A percentile compares a stretch with the other conserved stretches of the same genome.
phyloP scores from a whole-genome alignment of 2,797 vertebrate genomes.

The Percopsis omiscomaycus region DNA sequence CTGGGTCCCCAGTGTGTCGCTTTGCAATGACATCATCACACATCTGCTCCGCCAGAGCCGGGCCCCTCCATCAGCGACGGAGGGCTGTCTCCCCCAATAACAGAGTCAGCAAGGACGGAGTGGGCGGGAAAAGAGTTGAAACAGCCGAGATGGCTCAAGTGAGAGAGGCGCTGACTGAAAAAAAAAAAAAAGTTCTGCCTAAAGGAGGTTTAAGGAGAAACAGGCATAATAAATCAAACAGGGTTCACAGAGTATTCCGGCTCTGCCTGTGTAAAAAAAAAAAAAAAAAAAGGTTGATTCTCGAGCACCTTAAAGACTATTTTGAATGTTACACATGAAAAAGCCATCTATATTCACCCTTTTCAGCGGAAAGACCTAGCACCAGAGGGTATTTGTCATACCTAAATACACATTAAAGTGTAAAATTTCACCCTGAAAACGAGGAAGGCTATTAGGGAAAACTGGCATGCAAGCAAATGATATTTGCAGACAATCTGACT shows the following conservation, averaged over 20 bases:
- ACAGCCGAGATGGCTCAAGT: constrained; percentile 39
- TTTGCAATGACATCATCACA: constrained; percentile 57
- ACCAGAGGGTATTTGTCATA: constrained; percentile 38
- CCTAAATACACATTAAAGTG: constrained; percentile 33
- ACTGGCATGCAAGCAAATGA: constrained; percentile 40
- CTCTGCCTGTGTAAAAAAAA: constrained; percentile 6
- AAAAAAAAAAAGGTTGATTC: not conserved
- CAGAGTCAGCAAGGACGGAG: constrained; percentile 21
- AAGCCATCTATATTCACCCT: constrained; percentile 53
- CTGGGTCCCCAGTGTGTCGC: constrained; percentile 42
- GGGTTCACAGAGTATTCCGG: constrained; percentile 36
- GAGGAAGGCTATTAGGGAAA: constrained; percentile 53
- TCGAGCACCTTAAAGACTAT: constrained; percentile 22
- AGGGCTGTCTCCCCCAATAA: constrained; percentile 46
- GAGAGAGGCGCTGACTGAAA: not conserved
- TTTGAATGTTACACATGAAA: constrained; percentile 20
- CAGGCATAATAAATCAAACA: constrained; percentile 56
- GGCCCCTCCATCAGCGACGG: constrained; percentile 43
- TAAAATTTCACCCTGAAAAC: constrained; percentile 36
- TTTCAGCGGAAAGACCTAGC: constrained; percentile 15
- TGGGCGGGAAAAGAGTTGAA: constrained; percentile 46
- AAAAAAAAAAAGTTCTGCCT: constrained; percentile 20
- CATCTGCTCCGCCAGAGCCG: constrained; percentile 36
- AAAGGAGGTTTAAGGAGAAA: constrained; percentile 55
- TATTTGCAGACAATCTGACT: constrained; percentile 58